Conservation (phyloP, 2,888 invertebrate species). For the Sthenelais limicola region DNA sequence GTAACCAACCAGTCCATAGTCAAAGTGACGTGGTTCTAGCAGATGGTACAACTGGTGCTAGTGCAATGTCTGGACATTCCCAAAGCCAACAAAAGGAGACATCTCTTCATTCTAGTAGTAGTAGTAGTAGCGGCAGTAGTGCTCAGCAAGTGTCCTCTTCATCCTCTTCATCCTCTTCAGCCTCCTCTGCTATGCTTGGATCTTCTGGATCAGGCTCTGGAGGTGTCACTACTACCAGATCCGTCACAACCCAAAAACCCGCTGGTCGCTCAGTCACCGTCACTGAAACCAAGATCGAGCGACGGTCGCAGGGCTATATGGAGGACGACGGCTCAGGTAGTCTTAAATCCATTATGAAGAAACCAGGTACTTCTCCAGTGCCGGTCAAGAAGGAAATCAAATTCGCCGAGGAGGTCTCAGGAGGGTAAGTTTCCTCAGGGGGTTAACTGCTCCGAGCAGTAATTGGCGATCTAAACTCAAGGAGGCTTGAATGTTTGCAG, state of each 20-base stretch:
- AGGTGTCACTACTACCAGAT: conserved; percentile 13
- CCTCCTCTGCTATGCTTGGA: background rate
- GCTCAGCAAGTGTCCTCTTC: no score
- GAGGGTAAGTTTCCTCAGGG: conserved; percentile 47
- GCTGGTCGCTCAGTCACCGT: conserved; percentile 6
- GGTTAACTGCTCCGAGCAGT: no score
- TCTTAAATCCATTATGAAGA: conserved; percentile 68
- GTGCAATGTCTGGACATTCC: background rate
- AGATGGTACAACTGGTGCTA: background rate
- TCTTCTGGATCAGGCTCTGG: background rate
- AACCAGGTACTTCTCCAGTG: conserved; percentile 48
- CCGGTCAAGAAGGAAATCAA: conserved; percentile 64
- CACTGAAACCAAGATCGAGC: conserved; percentile 38
- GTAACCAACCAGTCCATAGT: conserved; percentile 28
- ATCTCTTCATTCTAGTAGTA: no score
- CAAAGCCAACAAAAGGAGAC: background rate
- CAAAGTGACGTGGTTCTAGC: conserved; percentile 20
- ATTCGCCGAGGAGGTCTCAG: conserved; percentile 62
- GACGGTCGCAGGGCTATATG: background rate
- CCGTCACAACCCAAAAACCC: background rate
- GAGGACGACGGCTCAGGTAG: conserved; percentile 2
- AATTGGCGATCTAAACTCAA: no score
- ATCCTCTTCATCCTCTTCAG: background rate
- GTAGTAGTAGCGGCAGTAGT: background rate
- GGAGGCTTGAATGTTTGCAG: no score